phyloP scores from a whole-genome alignment of 2,113 vertebrate species.

The Tragelaphus imberbis region DNA sequence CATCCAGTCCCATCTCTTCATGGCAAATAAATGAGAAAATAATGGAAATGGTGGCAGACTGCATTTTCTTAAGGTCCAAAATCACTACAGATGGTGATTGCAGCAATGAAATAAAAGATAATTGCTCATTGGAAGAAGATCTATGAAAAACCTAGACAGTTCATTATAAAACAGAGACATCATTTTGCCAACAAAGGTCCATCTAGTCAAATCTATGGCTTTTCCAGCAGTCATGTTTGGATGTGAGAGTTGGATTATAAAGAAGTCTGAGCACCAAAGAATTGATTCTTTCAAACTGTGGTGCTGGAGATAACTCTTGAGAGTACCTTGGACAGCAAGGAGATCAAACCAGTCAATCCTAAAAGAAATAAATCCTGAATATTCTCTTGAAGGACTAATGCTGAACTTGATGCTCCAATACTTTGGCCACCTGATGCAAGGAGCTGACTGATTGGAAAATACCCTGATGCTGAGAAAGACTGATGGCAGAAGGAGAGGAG shows the following conservation, averaged over 20 bases:
- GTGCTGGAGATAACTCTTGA: neutral
- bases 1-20: neutral
- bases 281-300: neutral
- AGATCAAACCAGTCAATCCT: neutral
- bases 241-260: neutral
- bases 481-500: neutral
- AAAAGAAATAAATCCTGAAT: neutral
- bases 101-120: neutral
- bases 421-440: neutral
- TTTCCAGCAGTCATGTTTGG: neutral
- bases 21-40: neutral
- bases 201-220: neutral
- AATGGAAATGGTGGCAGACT: neutral
- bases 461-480: neutral
- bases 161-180: neutral
- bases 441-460: neutral
- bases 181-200: neutral
- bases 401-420: neutral
- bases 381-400: neutral
- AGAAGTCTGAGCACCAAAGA: neutral
- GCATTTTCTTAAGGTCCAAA: neutral
- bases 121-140: neutral
- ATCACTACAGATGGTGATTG: neutral
- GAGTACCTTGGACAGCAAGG: neutral
- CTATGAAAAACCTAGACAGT: neutral